phyloP scores from a whole-genome alignment of 2,797 vertebrate genomes.

The Limosa lapponica region DNA sequence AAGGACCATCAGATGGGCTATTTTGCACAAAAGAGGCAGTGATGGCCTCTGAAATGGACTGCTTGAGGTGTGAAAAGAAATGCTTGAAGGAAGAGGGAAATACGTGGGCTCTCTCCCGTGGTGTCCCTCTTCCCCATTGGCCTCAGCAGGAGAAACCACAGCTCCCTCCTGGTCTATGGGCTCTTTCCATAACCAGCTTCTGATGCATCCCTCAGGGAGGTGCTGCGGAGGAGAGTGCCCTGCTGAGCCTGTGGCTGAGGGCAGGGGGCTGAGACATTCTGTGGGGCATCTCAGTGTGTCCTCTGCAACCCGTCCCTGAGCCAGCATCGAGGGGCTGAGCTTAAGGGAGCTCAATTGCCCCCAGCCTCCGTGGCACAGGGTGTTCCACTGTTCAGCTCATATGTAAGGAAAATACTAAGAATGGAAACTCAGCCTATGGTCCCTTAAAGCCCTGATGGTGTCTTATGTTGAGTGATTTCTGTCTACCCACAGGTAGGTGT shows the following conservation, averaged over 20 bases:
- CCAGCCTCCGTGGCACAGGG: accelerated
- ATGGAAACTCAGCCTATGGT: neutral
- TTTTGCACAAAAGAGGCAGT: neutral
- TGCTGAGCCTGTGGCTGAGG: neutral
- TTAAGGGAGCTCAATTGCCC: neutral
- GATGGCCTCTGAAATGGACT: neutral
- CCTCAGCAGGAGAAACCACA: accelerated
- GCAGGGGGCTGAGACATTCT: neutral
- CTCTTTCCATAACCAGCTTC: neutral
- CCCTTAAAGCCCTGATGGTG: neutral
- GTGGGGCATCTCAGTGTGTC: neutral
- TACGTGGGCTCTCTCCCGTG: neutral
- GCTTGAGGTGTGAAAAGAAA: neutral
- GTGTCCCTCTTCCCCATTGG: neutral
- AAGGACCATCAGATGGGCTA: neutral
- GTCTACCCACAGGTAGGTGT: accelerated
- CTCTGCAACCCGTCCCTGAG: neutral
- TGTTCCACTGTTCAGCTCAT: neutral
- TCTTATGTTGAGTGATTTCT: neutral
- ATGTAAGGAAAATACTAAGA: neutral
- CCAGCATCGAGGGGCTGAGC: neutral
- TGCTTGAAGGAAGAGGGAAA: neutral
- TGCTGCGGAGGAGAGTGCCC: neutral
- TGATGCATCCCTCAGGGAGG: accelerated
- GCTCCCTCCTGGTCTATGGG: neutral